Evolutionary conservation across 1,140 invertebrate genomes (phyloP).

Genomic region (Calosoma granatense): DNA sequence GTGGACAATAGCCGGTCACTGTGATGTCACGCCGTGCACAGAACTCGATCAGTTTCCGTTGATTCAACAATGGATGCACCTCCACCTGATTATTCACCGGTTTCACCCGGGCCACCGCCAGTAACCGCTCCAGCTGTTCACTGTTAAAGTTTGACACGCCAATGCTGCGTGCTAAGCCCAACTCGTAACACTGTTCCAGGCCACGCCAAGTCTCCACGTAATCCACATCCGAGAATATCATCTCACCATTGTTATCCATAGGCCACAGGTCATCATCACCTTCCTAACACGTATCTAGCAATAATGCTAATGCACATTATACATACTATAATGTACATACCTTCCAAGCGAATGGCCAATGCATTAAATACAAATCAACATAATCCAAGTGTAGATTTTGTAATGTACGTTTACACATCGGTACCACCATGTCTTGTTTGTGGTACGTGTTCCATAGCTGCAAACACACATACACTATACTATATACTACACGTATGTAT

Average conservation of each 20-base stretch:
- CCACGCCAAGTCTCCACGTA: slow-evolving; percentile 54
- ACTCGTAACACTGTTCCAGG: slow-evolving; percentile 54
- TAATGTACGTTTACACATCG: slow-evolving; percentile 45
- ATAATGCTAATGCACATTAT: no score
- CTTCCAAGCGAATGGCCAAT: slow-evolving; percentile 66
- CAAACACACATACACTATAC: no score
- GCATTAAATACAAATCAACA: slow-evolving; percentile 68
- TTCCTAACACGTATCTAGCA: slow-evolving; percentile 20
- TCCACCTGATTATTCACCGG: slow-evolving; percentile 71
- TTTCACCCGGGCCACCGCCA: slow-evolving; percentile 50
- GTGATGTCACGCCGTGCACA: slow-evolving; percentile 53
- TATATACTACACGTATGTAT: not conserved
- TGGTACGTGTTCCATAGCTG: slow-evolving; percentile 25
- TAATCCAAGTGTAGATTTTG: slow-evolving; percentile 56
- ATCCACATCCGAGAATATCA: slow-evolving; percentile 36
- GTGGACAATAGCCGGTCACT: slow-evolving; percentile 64
- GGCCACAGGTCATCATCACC: slow-evolving; percentile 22
- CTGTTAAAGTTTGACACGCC: slow-evolving; percentile 80
- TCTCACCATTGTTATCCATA: slow-evolving; percentile 27
- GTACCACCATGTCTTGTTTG: slow-evolving; percentile 29
- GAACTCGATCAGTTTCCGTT: slow-evolving; percentile 57
- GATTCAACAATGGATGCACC: slow-evolving; percentile 69
- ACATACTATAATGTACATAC: slow-evolving; percentile 41
- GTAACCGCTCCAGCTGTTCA: slow-evolving; percentile 56
- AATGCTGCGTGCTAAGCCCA: slow-evolving; percentile 60